Evolutionary conservation across 2,113 vertebrate genomes (phyloP).

Genomic region (Ondatra zibethicus): DNA sequence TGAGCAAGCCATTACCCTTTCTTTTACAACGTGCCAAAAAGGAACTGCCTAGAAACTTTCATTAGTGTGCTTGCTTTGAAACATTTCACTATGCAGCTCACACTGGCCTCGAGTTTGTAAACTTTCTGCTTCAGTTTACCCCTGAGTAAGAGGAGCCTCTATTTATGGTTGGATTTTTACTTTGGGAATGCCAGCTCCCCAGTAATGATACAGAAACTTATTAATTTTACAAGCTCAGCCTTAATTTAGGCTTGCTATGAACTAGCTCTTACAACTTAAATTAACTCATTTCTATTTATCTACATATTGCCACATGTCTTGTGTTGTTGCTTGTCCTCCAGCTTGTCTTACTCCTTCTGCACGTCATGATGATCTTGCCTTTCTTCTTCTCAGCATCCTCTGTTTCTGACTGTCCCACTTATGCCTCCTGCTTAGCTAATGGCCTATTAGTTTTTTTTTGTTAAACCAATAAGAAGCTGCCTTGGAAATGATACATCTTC

Average conservation of each 20-base stretch:
- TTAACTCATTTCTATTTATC: not conserved
- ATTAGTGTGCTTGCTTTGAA: not conserved
- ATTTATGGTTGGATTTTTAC: constrained; percentile 64
- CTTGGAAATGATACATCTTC: not conserved
- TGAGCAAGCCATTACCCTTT: not conserved
- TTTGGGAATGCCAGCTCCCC: not conserved
- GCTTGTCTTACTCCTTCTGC: not conserved
- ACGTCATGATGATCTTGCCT: not conserved
- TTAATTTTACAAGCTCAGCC: not conserved
- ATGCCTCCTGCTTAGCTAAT: not conserved
- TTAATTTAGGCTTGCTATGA: not conserved
- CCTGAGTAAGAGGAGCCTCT: constrained; percentile 72
- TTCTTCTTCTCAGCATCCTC: not conserved
- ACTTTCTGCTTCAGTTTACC: not conserved
- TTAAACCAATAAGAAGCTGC: not conserved
- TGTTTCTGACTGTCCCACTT: not conserved
- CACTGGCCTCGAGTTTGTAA: not conserved
- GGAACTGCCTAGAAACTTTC: not conserved
- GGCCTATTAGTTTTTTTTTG: not conserved
- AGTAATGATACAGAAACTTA: not conserved
- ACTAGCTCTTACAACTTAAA: not conserved
- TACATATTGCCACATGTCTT: not conserved
- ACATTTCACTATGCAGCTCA: not conserved
- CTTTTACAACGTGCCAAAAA: not conserved
- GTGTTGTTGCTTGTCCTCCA: not conserved